Conservation (phyloP, 2,888 invertebrate species). For the Latheticus oryzae region DNA sequence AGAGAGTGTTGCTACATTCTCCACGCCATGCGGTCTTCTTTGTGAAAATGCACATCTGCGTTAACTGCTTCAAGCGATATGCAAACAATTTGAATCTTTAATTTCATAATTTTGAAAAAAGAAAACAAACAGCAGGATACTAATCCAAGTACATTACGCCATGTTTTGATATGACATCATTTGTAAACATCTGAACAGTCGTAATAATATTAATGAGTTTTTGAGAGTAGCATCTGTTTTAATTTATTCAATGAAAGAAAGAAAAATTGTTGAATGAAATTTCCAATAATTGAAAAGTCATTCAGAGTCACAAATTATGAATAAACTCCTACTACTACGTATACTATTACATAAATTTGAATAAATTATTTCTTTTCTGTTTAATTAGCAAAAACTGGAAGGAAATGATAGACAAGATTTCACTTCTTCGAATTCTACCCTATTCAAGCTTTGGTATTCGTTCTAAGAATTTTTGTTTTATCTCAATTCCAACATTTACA, state of each 20-base stretch:
- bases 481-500: constrained; percentile 34
- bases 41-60: constrained; percentile 40
- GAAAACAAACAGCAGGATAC: neutral
- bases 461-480: constrained; percentile 33
- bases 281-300: constrained; percentile 33
- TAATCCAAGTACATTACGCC: too few relatives aligned
- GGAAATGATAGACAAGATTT: too few relatives aligned
- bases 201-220: constrained; percentile 23
- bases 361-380: too few relatives aligned
- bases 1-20: constrained; percentile 38
- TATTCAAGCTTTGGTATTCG: too few relatives aligned
- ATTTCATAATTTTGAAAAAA: neutral
- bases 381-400: too few relatives aligned
- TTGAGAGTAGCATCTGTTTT: constrained; percentile 17
- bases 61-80: constrained; percentile 19
- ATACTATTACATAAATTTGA: constrained; percentile 13
- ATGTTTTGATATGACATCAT: constrained; percentile 34
- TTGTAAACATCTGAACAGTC: constrained; percentile 27
- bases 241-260: constrained; percentile 29
- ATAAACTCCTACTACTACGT: constrained; percentile 32
- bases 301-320: constrained; percentile 23
- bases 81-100: constrained; percentile 10
- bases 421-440: too few relatives aligned
- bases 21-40: constrained; percentile 37
- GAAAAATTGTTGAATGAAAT: constrained; percentile 36